phyloP scores from a whole-genome alignment of 2,797 vertebrate species.

The Nyctalus aviator region DNA sequence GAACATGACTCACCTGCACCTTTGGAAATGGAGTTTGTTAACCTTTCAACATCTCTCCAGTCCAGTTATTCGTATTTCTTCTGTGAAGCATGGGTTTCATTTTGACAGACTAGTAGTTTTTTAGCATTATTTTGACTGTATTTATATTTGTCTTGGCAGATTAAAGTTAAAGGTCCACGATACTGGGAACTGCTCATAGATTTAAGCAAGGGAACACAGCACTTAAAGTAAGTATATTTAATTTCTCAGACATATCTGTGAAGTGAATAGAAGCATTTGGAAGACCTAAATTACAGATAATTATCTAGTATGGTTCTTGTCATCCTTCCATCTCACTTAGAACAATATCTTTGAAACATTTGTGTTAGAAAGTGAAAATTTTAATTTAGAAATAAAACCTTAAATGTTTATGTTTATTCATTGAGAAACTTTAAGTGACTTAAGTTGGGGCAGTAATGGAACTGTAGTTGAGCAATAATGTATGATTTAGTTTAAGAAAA shows the following conservation, averaged over 20 bases:
- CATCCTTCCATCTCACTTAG: not conserved
- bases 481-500: not conserved
- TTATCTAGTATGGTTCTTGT: not conserved
- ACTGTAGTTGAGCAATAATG: not conserved
- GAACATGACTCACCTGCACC: not conserved
- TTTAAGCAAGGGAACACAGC: slow-evolving; percentile 94
- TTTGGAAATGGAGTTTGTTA: not conserved
- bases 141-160: slow-evolving; percentile 88
- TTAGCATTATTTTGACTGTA: not conserved
- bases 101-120: not conserved
- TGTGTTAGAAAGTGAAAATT: slow-evolving; percentile 49
- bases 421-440: slow-evolving; percentile 30
- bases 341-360: not conserved
- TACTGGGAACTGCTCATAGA: slow-evolving; percentile 98
- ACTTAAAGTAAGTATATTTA: slow-evolving; percentile 92
- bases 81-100: not conserved
- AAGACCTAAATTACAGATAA: not conserved
- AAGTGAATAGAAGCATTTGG: not conserved
- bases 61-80: slow-evolving; percentile 2
- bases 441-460: not conserved
- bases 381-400: slow-evolving; percentile 48
- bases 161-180: slow-evolving; percentile 97
- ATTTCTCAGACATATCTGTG: not conserved
- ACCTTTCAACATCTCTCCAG: not conserved
- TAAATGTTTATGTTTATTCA: slow-evolving; percentile 29